Conservation (phyloP, 2,797 vertebrate genomes). For the Danio albolineatus region DNA sequence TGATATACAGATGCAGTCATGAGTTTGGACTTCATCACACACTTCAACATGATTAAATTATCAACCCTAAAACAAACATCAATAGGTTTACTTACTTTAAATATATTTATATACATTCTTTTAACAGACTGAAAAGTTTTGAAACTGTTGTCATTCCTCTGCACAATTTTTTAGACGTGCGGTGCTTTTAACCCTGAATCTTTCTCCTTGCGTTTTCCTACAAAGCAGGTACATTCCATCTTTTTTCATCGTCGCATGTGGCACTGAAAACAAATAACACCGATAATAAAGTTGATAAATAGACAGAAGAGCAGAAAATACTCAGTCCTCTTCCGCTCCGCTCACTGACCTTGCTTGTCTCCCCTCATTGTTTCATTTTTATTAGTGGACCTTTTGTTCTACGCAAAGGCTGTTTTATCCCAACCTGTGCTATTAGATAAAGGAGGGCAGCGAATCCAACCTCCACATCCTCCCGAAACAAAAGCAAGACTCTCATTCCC, state of each 20-base stretch:
- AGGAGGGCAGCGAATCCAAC: constrained; percentile 42
- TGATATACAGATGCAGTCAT: too few species aligned
- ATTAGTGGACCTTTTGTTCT: constrained; percentile 52
- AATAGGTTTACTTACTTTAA: too few species aligned
- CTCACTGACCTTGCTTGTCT: constrained; percentile 51
- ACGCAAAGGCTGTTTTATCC: constrained; percentile 52
- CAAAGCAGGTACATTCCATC: constrained; percentile 19
- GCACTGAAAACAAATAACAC: background rate
- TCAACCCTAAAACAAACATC: too few species aligned
- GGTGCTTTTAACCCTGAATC: constrained; percentile 19
- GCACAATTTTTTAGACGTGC: background rate
- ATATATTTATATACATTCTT: too few species aligned
- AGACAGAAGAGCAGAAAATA: constrained; percentile 5
- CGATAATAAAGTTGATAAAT: constrained; percentile 47
- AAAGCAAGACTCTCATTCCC: constrained; percentile 51
- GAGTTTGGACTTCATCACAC: too few species aligned
- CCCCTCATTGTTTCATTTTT: constrained; percentile 51
- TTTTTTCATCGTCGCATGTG: constrained; percentile 17
- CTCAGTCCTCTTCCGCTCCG: background rate
- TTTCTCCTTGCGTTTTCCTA: background rate
- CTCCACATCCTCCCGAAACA: constrained; percentile 49
- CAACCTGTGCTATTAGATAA: constrained; percentile 48
- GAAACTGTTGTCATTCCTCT: constrained; percentile 5
- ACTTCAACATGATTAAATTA: too few species aligned
- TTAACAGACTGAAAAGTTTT: constrained; percentile 12